Evolutionary conservation across 2,113 vertebrate species (phyloP), one percentile per base, ranked within the genome.

Genomic region (Nibea albiflora): DNA sequence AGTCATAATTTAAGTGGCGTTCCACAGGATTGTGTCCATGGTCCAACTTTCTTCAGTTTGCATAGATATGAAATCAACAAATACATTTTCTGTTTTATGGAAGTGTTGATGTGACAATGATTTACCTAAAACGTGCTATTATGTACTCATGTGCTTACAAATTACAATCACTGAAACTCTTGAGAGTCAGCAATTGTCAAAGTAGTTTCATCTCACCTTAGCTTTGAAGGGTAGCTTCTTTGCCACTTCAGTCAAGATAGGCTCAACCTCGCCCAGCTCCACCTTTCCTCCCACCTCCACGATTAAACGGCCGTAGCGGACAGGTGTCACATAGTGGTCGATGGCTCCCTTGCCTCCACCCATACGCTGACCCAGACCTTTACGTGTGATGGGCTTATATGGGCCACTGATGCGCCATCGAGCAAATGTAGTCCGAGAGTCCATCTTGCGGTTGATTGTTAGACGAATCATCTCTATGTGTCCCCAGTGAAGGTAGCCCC

Each of bases 401-500:
- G 98, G 98, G 1, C 93, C 89, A 0, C 94, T 94, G 52, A 99
- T 88, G 0, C 97, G 92, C 98, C 98, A 99, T 15, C 92, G 26
- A 17, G 97, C 97, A 3, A 97, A 99, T 65, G 95, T 99, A 10
- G 86, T 96, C 24, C 85, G 94, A 60, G 96, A 54, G 16, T 99
- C 95, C 77, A 99, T 95, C 65, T 88, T 87, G n/a, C 98, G 96
- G 56, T 96, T 98, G 80, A 99, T 93, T 0, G 96, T 98, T 52
- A 99, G 88, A 53, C 98, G 96, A 16, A 99, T 98, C 97, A 99
- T 99, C 93, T 99, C 98, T 0, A 98, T 92, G 93, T 99, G 98
- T 52, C 97, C 97, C 96, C 97, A 99, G 5, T 94, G 97, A 20
- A 99, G 94, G 87, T 98, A 99, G 0, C 98, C 98, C 0, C 98